phyloP scores from a whole-genome alignment of 1,140 invertebrate genomes.

The Eueides isabella region DNA sequence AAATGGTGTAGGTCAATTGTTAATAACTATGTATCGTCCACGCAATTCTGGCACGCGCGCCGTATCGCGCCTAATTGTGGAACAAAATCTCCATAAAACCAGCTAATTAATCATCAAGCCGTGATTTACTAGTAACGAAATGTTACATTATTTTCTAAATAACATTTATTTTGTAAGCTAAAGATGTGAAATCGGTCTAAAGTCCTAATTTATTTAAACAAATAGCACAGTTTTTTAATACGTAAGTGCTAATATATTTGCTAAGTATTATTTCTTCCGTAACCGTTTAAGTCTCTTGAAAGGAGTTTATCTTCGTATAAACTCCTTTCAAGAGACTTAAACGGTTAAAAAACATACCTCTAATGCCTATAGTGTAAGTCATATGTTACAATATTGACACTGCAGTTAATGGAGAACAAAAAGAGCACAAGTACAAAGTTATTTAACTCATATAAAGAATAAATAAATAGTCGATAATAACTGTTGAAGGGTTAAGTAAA shows the following conservation, averaged over 20 bases:
- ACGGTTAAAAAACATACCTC: too few relatives aligned
- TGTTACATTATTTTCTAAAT: neutral
- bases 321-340: too few relatives aligned
- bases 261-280: too few relatives aligned
- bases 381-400: too few relatives aligned
- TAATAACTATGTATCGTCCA: conserved; percentile 54
- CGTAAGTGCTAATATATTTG: neutral
- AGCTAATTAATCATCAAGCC: conserved; percentile 64
- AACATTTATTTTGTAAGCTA: neutral
- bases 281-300: too few relatives aligned
- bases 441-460: neutral
- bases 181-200: too few relatives aligned
- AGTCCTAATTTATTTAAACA: too few relatives aligned
- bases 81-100: conserved; percentile 72
- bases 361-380: too few relatives aligned
- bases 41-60: conserved; percentile 54
- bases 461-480: neutral
- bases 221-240: too few relatives aligned
- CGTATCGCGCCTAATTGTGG: conserved; percentile 54
- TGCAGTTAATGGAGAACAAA: too few relatives aligned
- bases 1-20: conserved; percentile 34
- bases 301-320: too few relatives aligned
- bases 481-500: conserved; percentile 51
- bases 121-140: conserved; percentile 23
- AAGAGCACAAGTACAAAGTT: too few relatives aligned